Evolutionary conservation across 2,888 invertebrate genomes (phyloP).

Genomic region (Oegoconia quadripuncta): DNA sequence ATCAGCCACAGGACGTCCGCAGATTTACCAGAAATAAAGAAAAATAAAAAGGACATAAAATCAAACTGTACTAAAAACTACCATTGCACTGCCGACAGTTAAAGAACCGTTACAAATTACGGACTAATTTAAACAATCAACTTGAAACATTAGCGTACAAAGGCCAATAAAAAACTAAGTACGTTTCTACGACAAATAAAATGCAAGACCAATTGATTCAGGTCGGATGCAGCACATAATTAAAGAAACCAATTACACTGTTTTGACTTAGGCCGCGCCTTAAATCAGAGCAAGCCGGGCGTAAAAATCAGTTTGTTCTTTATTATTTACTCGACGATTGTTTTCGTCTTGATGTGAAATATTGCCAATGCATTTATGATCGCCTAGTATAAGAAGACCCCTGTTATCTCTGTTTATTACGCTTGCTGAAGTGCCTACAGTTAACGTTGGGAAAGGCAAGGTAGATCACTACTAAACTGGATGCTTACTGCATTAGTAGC

Average conservation of each 20-base stretch:
- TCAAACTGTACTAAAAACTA: too few species aligned
- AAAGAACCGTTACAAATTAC: too few species aligned
- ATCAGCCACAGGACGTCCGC: too few species aligned
- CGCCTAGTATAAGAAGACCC: constrained; percentile 29
- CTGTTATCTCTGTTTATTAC: constrained; percentile 9
- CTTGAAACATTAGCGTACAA: constrained; percentile 2
- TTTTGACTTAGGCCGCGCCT: constrained; percentile 36
- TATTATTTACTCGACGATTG: constrained; percentile 56
- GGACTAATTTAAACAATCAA: too few species aligned
- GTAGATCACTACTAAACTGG: constrained; percentile 27
- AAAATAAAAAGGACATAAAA: too few species aligned
- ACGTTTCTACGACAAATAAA: constrained; percentile 21
- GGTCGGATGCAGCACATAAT: constrained; percentile 28
- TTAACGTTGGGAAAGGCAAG: not conserved
- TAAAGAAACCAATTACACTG: constrained; percentile 32
- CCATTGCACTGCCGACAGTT: too few species aligned
- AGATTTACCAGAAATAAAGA: too few species aligned
- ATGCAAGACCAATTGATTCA: constrained; percentile 4
- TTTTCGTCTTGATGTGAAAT: constrained; percentile 47
- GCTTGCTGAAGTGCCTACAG: constrained; percentile 3
- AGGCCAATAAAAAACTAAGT: constrained; percentile 25
- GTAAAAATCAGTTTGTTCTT: constrained; percentile 44
- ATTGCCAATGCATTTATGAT: constrained; percentile 31
- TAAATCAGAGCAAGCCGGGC: constrained; percentile 44
- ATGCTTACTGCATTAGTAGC: constrained; percentile 37